A percentile compares a stretch with the other conserved stretches of the same genome.
Conservation (phyloP, 2,797 vertebrate species). For the Alfaro cultratus region DNA sequence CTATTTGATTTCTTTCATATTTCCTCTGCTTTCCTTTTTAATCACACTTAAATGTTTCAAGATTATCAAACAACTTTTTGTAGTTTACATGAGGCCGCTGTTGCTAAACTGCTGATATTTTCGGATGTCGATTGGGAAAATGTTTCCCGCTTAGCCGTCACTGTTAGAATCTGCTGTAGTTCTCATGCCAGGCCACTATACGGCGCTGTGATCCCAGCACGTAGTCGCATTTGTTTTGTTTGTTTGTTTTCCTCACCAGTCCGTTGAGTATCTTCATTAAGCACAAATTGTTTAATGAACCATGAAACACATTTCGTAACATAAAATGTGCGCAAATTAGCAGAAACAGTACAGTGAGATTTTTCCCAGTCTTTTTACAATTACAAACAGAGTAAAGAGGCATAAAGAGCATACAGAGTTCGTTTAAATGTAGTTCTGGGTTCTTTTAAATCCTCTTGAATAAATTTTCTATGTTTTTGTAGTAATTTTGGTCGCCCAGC, state of each 20-base stretch:
- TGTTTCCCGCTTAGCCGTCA: not conserved
- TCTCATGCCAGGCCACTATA: not conserved
- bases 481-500: not conserved
- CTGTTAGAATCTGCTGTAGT: not conserved
- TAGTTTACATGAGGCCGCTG: not conserved
- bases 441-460: not conserved
- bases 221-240: no score
- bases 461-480: not conserved
- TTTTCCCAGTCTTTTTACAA: not conserved
- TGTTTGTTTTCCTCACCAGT: not conserved
- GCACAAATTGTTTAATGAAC: not conserved
- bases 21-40: not conserved
- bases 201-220: not conserved
- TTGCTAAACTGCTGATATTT: not conserved
- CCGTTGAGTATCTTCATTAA: not conserved
- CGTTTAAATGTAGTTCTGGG: not conserved
- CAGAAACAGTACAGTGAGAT: not conserved
- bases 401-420: not conserved
- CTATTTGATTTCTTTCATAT: not conserved
- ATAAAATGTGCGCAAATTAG: not conserved
- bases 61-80: not conserved
- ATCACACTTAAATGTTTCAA: not conserved
- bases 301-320: not conserved
- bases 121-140: not conserved
- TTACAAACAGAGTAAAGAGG: not conserved